Evolutionary conservation across 2,888 invertebrate species (phyloP).

Genomic region (Eristalinus sepulchralis): DNA sequence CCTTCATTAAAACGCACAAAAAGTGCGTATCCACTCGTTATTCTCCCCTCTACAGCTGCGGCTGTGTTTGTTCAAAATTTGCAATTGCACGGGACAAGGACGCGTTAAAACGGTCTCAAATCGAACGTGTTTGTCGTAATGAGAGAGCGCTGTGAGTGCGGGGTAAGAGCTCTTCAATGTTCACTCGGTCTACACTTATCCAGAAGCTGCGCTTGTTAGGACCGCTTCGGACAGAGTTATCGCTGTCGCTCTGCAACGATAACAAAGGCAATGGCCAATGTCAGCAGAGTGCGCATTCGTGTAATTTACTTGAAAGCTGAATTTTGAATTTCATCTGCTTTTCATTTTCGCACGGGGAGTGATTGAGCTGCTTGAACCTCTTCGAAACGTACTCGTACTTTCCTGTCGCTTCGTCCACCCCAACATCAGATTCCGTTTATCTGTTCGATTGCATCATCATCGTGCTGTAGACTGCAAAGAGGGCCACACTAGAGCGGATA

Average conservation of each 20-base stretch:
- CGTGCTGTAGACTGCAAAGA: background rate
- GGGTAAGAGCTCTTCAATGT: conserved; percentile 35
- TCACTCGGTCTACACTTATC: conserved; percentile 17
- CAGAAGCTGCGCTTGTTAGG: conserved; percentile 3
- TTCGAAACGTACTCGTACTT: conserved; percentile 15
- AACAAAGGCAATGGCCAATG: conserved; percentile 11
- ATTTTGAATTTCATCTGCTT: conserved; percentile 53
- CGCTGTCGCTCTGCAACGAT: background rate
- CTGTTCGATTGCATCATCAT: conserved; percentile 57
- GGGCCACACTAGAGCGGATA: background rate
- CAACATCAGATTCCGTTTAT: conserved; percentile 41
- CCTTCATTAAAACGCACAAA: conserved; percentile 14
- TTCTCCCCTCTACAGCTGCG: background rate
- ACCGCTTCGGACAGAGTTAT: background rate
- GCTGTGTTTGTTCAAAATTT: conserved; percentile 27
- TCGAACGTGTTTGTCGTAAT: conserved; percentile 50
- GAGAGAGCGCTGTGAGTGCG: conserved; percentile 28
- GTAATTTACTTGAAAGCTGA: conserved; percentile 16
- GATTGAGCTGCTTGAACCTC: conserved; percentile 1
- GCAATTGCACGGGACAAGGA: conserved; percentile 47
- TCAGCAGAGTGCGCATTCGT: conserved; percentile 18
- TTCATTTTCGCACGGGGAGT: conserved; percentile 52
- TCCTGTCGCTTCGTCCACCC: background rate
- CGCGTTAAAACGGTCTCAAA: conserved; percentile 31
- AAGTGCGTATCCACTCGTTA: conserved; percentile 44